Percentiles rank a stretch among this genome's conserved stretches.
Conservation (phyloP, 1,140 invertebrate genomes). For the Lethocerus indicus region DNA sequence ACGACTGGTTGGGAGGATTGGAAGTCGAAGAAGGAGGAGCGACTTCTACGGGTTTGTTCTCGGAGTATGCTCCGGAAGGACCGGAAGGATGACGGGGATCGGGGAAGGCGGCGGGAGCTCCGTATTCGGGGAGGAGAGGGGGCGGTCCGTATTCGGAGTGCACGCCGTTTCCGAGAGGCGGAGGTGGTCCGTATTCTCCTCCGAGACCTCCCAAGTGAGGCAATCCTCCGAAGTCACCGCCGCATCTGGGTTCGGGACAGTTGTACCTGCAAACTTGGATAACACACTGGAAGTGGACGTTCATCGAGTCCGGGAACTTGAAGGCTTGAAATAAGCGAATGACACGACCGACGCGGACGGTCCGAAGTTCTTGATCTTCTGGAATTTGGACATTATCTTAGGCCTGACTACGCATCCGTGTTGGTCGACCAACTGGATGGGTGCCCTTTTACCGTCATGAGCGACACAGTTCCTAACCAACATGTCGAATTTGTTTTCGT, state of each 20-base stretch:
- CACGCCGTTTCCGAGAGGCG: slow-evolving; percentile 14
- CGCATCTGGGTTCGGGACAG: slow-evolving; percentile 68
- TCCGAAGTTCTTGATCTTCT: slow-evolving; percentile 90
- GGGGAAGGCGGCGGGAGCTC: slow-evolving; percentile 19
- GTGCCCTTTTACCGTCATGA: slow-evolving; percentile 82
- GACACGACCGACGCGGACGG: slow-evolving; percentile 79
- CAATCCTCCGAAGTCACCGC: slow-evolving; percentile 14
- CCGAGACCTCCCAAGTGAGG: slow-evolving; percentile 10
- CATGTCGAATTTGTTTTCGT: slow-evolving; percentile 93
- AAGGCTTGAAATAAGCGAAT: slow-evolving; percentile 89
- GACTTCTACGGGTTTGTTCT: slow-evolving; percentile 60
- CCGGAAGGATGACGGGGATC: slow-evolving; percentile 69
- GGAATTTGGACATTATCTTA: slow-evolving; percentile 85
- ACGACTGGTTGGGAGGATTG: slow-evolving; percentile 27
- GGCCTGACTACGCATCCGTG: slow-evolving; percentile 80
- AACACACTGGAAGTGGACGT: slow-evolving; percentile 90
- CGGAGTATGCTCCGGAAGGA: slow-evolving; percentile 60
- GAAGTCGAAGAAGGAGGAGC: slow-evolving; percentile 44
- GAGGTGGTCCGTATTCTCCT: slow-evolving; percentile 12
- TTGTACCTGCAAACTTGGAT: slow-evolving; percentile 88
- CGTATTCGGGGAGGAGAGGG: slow-evolving; percentile 24
- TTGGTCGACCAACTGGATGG: slow-evolving; percentile 88
- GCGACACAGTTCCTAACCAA: slow-evolving; percentile 85
- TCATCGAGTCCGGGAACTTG: slow-evolving; percentile 92
- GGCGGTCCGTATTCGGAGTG: slow-evolving; percentile 51